Percentiles rank a stretch among this genome's conserved stretches.
phyloP scores from a whole-genome alignment of 2,888 invertebrate genomes.

The Conomelus anceps region DNA sequence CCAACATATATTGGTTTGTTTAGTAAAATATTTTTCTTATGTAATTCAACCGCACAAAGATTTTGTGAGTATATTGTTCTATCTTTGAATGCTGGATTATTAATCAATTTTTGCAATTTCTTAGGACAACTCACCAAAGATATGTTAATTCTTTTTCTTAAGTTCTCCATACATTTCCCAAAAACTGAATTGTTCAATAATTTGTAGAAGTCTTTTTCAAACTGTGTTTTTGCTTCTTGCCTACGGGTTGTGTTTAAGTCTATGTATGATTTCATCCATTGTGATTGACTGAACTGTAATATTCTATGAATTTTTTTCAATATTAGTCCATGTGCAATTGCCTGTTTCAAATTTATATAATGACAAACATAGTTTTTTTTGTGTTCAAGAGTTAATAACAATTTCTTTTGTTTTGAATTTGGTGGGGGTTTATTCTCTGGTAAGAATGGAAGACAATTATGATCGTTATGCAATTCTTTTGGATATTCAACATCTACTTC shows the following conservation, averaged over 20 bases:
- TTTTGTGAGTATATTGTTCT: slow-evolving; percentile 3
- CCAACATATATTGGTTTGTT: slow-evolving; percentile 38
- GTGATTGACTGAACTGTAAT: slow-evolving; percentile 36
- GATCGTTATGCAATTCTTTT: slow-evolving; percentile 7
- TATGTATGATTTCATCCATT: slow-evolving; percentile 36
- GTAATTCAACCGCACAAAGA: slow-evolving; percentile 1
- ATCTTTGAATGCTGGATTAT: neutral
- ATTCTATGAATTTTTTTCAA: slow-evolving; percentile 36
- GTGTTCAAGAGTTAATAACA: slow-evolving; percentile 14
- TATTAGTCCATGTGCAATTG: slow-evolving; percentile 33
- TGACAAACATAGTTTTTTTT: slow-evolving; percentile 18
- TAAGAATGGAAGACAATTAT: slow-evolving; percentile 19
- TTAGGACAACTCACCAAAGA: neutral
- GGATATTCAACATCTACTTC: slow-evolving; percentile 25
- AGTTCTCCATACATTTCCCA: slow-evolving; percentile 13
- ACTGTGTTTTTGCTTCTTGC: slow-evolving; percentile 36
- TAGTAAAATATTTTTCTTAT: slow-evolving; percentile 29
- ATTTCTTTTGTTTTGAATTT: slow-evolving; percentile 17
- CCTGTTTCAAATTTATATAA: slow-evolving; percentile 13
- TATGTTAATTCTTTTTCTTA: slow-evolving; percentile 14
- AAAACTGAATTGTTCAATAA: slow-evolving; percentile 13
- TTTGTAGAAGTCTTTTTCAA: slow-evolving; percentile 37
- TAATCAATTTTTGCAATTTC: neutral
- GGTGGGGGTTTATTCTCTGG: slow-evolving; percentile 19
- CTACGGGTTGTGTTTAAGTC: slow-evolving; percentile 28